phyloP scores from a whole-genome alignment of 2,888 invertebrate species.

The Clusia tigrina region DNA sequence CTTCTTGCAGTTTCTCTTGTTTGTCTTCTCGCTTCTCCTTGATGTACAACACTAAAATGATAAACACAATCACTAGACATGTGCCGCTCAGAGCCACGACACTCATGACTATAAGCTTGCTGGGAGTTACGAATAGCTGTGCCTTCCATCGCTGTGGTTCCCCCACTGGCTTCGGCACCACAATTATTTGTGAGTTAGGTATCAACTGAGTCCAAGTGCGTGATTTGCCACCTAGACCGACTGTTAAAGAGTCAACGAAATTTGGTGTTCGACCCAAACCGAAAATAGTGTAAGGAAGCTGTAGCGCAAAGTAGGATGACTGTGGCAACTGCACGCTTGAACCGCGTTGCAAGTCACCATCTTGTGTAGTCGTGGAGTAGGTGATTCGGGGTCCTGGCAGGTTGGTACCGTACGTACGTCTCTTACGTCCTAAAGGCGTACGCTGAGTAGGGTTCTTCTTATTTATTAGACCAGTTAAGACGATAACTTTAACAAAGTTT shows the following conservation, averaged over 20 bases:
- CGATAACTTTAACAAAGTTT: slow-evolving; percentile 95
- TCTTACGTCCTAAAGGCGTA: slow-evolving; percentile 78
- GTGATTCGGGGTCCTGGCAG: slow-evolving; percentile 89
- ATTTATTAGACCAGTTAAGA: slow-evolving; percentile 83
- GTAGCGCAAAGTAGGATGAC: slow-evolving; percentile 91
- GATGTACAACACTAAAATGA: slow-evolving; percentile 87
- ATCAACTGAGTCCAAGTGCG: slow-evolving; percentile 91
- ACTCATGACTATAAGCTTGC: slow-evolving; percentile 90
- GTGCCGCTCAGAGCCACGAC: slow-evolving; percentile 88
- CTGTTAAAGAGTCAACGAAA: slow-evolving; percentile 89
- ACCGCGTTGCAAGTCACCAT: slow-evolving; percentile 81
- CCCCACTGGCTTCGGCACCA: slow-evolving; percentile 85
- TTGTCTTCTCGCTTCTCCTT: slow-evolving; percentile 87
- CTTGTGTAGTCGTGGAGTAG: slow-evolving; percentile 88
- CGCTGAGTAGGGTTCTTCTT: slow-evolving; percentile 74
- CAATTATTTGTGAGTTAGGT: slow-evolving; percentile 96
- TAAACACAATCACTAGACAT: slow-evolving; percentile 82
- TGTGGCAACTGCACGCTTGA: slow-evolving; percentile 89
- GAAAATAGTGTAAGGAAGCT: slow-evolving; percentile 93
- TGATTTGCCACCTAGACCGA: slow-evolving; percentile 76
- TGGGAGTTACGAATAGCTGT: slow-evolving; percentile 93
- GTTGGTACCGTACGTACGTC: slow-evolving; percentile 86
- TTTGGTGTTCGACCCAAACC: slow-evolving; percentile 98
- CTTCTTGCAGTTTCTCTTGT: slow-evolving; percentile 79
- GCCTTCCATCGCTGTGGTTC: slow-evolving; percentile 86